Percentiles rank a stretch among this genome's conserved stretches.
These are phyloP conservation scores for Potamilus streckersoni DNA, from an alignment of 1,140 invertebrate species.

Conservation along the genomic window DNA sequence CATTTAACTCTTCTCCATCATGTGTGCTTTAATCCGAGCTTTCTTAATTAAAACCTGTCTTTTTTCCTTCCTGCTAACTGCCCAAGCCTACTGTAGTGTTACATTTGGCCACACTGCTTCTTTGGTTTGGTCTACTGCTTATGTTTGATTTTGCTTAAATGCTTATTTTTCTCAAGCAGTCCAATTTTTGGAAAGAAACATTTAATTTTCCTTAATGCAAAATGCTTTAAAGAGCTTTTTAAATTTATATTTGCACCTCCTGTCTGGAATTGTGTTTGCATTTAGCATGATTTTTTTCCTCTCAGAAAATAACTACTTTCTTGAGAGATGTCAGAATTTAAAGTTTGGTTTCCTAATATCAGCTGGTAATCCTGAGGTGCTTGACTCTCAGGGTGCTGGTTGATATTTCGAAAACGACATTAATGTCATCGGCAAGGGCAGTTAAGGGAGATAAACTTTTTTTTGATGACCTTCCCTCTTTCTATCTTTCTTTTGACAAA, in stretches of 20 bases:
- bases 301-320: no score
- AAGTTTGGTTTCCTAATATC: conserved; percentile 82
- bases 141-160: conserved; percentile 18
- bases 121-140: conserved; percentile 26
- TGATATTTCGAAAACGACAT: conserved; percentile 58
- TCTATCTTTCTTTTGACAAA: conserved; percentile 1
- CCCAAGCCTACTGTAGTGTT: conserved; percentile 30
- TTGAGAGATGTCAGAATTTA: no score
- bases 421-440: conserved; percentile 38
- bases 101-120: conserved; percentile 18
- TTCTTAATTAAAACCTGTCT: no score
- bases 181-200: no score
- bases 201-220: no score
- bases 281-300: no score
- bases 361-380: conserved; percentile 94
- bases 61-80: conserved; percentile 30
- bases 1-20: no score
- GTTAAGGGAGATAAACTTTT: conserved; percentile 23
- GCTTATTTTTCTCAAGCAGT: no score
- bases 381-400: conserved; percentile 61
- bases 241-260: no score
- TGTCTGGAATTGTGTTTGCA: no score
- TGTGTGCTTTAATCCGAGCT: no score
- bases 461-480: conserved; percentile 6
- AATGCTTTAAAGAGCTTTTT: no score